phyloP scores from a whole-genome alignment of 2,888 invertebrate genomes.

The Panopea generosa region DNA sequence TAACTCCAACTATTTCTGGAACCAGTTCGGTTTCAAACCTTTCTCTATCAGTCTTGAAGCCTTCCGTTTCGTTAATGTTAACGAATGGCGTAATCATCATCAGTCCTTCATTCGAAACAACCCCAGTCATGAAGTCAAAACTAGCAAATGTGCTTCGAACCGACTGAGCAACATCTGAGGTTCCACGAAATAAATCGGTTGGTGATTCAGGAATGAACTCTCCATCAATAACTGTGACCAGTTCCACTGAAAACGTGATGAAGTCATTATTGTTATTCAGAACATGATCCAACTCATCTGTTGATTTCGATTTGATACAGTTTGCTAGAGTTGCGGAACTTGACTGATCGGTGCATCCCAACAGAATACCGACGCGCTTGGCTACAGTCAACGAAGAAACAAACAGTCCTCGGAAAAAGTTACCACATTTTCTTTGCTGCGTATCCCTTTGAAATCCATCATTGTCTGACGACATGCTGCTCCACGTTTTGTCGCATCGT shows the following conservation, averaged over 20 bases:
- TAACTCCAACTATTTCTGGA: slow-evolving; percentile 23
- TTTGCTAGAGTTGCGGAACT: slow-evolving; percentile 38
- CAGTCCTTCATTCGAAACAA: slow-evolving; percentile 95
- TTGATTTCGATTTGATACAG: slow-evolving; percentile 47
- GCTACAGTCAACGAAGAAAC: slow-evolving; percentile 90
- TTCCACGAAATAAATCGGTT: slow-evolving; percentile 92
- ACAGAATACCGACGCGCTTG: slow-evolving; percentile 87
- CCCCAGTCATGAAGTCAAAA: slow-evolving; percentile 94
- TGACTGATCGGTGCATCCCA: slow-evolving; percentile 56
- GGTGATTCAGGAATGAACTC: slow-evolving; percentile 87
- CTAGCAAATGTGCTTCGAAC: slow-evolving; percentile 20
- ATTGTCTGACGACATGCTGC: slow-evolving; percentile 17
- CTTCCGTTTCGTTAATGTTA: slow-evolving; percentile 94
- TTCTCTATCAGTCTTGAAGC: slow-evolving; percentile 24
- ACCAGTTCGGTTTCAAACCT: slow-evolving; percentile 19
- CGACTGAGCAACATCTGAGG: slow-evolving; percentile 88
- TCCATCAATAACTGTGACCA: slow-evolving; percentile 94
- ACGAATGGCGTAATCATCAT: slow-evolving; percentile 82
- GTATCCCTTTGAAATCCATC: slow-evolving; percentile 18
- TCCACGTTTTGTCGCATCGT: slow-evolving; percentile 22
- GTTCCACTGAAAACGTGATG: slow-evolving; percentile 82
- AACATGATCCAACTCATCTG: slow-evolving; percentile 47
- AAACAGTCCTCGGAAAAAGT: slow-evolving; percentile 93
- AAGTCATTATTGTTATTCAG: slow-evolving; percentile 36
- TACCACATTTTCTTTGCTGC: slow-evolving; percentile 1